These are phyloP conservation scores for Octopus sinensis DNA, from an alignment of 1,140 invertebrate species.

Conservation along the genomic window DNA sequence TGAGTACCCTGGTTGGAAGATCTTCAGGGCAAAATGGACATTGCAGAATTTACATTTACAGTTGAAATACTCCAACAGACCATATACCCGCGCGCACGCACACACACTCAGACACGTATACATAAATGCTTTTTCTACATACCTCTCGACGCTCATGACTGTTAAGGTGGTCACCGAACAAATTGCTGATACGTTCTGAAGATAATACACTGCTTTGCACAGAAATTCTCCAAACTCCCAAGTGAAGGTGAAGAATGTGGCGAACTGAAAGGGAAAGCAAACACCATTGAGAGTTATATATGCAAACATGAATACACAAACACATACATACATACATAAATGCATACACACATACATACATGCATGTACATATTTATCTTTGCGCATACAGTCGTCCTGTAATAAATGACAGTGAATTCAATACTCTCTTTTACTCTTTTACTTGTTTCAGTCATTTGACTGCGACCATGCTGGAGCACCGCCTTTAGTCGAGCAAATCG, in stretches of 20 bases:
- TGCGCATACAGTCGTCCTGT: background rate
- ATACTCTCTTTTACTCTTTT: no score
- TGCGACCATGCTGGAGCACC: no score
- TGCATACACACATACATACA: background rate
- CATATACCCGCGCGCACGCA: no score
- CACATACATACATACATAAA: background rate
- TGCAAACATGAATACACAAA: background rate
- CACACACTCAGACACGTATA: no score
- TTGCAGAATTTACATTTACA: no score
- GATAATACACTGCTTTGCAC: slow-evolving; percentile 74
- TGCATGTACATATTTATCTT: background rate
- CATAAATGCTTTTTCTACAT: slow-evolving; percentile 43
- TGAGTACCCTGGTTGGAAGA: no score
- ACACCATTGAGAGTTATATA: background rate
- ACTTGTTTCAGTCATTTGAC: no score
- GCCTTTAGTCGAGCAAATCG: no score
- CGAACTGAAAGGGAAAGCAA: slow-evolving; percentile 63
- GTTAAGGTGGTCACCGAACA: slow-evolving; percentile 76
- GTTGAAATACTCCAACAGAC: no score
- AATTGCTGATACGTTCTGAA: slow-evolving; percentile 73
- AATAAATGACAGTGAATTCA: no score
- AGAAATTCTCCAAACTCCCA: slow-evolving; percentile 72
- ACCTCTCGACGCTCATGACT: slow-evolving; percentile 77
- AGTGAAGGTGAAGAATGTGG: slow-evolving; percentile 71
- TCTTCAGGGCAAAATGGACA: no score